Percentiles rank a stretch among this genome's conserved stretches.
These are phyloP conservation scores for Micoletzkya japonica DNA, from an alignment of 2,888 invertebrate genomes.

Conservation along the genomic window DNA sequence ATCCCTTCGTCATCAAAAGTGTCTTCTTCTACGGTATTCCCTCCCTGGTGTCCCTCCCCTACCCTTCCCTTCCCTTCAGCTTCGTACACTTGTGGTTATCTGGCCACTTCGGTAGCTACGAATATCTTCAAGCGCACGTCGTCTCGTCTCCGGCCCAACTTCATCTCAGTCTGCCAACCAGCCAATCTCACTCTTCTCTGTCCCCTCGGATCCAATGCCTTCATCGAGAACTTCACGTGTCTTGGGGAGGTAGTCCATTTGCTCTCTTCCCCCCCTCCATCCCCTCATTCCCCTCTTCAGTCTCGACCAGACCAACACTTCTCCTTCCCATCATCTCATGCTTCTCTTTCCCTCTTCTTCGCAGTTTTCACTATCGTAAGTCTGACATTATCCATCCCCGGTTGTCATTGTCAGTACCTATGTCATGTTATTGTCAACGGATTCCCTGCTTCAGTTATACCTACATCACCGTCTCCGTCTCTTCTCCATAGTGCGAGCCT, in stretches of 20 bases:
- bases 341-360: constrained; percentile 45
- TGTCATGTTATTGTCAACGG: background rate
- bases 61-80: constrained; percentile 34
- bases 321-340: constrained; percentile 51
- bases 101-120: constrained; percentile 40
- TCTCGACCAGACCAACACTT: constrained; percentile 45
- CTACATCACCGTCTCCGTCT: constrained; percentile 46
- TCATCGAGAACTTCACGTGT: constrained; percentile 45
- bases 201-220: constrained; percentile 41
- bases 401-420: background rate
- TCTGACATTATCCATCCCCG: background rate
- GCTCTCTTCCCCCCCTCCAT: background rate
- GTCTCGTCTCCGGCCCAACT: constrained; percentile 51
- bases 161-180: constrained; percentile 52
- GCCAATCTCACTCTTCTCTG: constrained; percentile 45
- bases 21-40: constrained; percentile 35
- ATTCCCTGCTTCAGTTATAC: constrained; percentile 36
- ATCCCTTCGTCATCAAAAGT: constrained; percentile 41
- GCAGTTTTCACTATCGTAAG: constrained; percentile 51
- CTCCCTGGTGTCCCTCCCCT: background rate
- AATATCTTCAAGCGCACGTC: constrained; percentile 51
- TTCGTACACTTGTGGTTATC: constrained; percentile 36
- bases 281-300: constrained; percentile 8
- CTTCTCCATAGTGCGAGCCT: constrained; percentile 32
- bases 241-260: constrained; percentile 31